Evolutionary conservation across 2,113 vertebrate genomes (phyloP).

Genomic region (Haemorhous mexicanus): DNA sequence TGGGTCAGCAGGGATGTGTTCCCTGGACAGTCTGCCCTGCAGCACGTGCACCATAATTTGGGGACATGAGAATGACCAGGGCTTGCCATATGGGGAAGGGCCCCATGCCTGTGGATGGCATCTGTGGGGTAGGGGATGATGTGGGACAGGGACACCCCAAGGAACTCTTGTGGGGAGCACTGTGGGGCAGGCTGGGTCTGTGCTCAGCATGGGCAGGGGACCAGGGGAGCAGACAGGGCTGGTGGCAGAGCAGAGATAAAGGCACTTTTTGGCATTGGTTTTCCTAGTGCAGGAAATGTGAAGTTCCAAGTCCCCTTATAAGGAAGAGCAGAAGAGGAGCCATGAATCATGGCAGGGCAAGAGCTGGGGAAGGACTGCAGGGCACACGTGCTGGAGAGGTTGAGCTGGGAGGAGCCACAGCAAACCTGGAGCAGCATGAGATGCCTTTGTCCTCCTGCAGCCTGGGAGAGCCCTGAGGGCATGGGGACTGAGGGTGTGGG

Average conservation of each 20-base stretch:
- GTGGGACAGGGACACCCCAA: background rate
- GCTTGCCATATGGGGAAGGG: background rate
- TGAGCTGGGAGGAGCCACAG: background rate
- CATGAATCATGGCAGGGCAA: background rate
- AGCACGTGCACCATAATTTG: fast-evolving
- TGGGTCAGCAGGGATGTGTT: background rate
- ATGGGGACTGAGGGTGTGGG: background rate
- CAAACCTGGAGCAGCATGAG: fast-evolving
- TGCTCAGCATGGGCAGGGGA: background rate
- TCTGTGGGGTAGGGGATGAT: background rate
- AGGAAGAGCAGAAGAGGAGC: background rate
- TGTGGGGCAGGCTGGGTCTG: background rate
- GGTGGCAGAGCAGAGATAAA: background rate
- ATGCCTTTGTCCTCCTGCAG: background rate
- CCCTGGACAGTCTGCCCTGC: background rate
- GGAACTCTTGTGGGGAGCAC: background rate
- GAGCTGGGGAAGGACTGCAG: background rate
- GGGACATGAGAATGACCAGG: background rate
- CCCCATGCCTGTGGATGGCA: fast-evolving
- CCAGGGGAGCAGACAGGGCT: fast-evolving
- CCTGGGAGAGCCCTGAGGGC: fast-evolving
- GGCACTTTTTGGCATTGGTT: background rate
- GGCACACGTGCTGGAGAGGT: background rate
- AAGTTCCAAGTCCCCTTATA: background rate
- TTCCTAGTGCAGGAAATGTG: background rate